These are phyloP conservation scores for Tylochromis polylepis DNA, from an alignment of 2,113 vertebrate species.

Conservation along the genomic window DNA sequence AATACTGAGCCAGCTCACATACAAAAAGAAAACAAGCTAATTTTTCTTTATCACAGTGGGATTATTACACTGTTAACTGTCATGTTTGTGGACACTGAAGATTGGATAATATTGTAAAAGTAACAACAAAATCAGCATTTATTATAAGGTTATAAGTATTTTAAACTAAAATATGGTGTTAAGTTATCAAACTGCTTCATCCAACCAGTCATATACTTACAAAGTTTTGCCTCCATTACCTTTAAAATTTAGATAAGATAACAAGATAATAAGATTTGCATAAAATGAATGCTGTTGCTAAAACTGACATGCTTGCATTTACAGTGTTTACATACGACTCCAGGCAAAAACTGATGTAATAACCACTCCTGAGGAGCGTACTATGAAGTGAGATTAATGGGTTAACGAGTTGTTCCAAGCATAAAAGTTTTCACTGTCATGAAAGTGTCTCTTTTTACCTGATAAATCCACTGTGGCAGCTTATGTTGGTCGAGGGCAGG, in stretches of 20 bases:
- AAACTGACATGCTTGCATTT: background rate
- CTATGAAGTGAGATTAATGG: too few species aligned
- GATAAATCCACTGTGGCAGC: too few species aligned
- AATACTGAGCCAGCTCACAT: rapidly evolving
- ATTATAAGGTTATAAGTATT: background rate
- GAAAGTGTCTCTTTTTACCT: too few species aligned
- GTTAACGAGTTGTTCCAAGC: too few species aligned
- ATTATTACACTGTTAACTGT: background rate
- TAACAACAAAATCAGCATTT: rapidly evolving
- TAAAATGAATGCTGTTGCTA: background rate
- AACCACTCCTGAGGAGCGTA: too few species aligned
- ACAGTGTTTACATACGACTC: background rate
- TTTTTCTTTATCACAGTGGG: background rate
- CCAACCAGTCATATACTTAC: background rate
- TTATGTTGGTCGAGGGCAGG: too few species aligned
- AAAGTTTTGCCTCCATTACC: background rate
- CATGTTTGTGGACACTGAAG: background rate
- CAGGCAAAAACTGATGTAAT: background rate
- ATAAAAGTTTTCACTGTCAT: too few species aligned
- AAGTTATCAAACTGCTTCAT: rapidly evolving
- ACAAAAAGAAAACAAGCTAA: background rate
- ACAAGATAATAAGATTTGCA: rapidly evolving
- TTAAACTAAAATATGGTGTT: background rate
- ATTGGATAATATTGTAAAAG: background rate
- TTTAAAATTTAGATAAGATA: rapidly evolving